Conservation (phyloP, 2,888 invertebrate species). For the Archips crataeganus region DNA sequence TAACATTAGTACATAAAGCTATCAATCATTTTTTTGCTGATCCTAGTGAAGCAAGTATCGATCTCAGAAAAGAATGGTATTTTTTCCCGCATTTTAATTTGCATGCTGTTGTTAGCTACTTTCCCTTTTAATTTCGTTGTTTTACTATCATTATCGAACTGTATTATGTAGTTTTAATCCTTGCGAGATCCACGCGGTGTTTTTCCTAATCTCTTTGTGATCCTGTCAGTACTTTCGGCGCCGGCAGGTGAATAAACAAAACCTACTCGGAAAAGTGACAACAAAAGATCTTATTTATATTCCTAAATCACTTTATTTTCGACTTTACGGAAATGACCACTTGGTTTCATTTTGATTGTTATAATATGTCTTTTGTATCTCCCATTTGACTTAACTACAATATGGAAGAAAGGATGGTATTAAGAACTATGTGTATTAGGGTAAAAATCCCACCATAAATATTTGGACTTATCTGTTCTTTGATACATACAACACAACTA, state of each 20-base stretch:
- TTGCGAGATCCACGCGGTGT: slow-evolving; percentile 20
- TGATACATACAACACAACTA: no score
- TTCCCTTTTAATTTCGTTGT: slow-evolving; percentile 5
- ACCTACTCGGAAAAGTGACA: slow-evolving; percentile 6
- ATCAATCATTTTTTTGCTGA: slow-evolving; percentile 13
- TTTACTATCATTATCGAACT: slow-evolving; percentile 2
- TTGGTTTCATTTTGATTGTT: not conserved
- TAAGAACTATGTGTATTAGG: no score
- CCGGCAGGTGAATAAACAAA: slow-evolving; percentile 39
- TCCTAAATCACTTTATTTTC: not conserved
- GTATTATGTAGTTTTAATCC: not conserved
- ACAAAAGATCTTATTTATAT: not conserved
- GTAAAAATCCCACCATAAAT: no score
- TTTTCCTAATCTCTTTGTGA: slow-evolving; percentile 21
- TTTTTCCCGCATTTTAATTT: slow-evolving; percentile 39
- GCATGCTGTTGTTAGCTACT: slow-evolving; percentile 26
- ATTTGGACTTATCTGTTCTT: no score
- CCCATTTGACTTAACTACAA: not conserved
- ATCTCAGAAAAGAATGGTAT: slow-evolving; percentile 32
- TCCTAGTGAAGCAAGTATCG: slow-evolving; percentile 26
- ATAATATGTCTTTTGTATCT: no score
- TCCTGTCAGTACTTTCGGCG: slow-evolving; percentile 3
- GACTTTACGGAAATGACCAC: not conserved
- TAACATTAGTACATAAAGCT: slow-evolving; percentile 61
- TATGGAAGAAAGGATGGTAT: no score